These are phyloP conservation scores for Hemicordylus capensis DNA, from an alignment of 2,113 vertebrate genomes.

Conservation along the genomic window DNA sequence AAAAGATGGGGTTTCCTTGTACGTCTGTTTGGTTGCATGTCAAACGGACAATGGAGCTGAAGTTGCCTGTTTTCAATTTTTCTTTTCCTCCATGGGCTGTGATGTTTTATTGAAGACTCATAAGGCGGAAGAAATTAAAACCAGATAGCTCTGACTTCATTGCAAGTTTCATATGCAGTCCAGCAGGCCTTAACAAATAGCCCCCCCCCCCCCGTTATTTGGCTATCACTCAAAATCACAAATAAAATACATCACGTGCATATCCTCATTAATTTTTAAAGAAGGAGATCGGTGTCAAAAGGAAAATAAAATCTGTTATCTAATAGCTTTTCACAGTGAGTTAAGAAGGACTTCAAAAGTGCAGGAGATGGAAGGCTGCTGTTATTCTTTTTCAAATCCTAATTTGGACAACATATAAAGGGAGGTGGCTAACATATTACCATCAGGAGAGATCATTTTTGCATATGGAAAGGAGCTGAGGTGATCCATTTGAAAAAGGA, in stretches of 20 bases:
- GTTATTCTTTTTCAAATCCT: constrained; percentile 28
- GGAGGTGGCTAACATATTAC: constrained; percentile 14
- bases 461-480: background rate
- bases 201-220: constrained; percentile 61
- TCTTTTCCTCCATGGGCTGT: constrained; percentile 62
- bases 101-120: constrained; percentile 73
- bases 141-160: constrained; percentile 72
- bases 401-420: background rate
- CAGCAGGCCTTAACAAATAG: constrained; percentile 60
- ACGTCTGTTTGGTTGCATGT: constrained; percentile 63
- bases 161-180: constrained; percentile 73
- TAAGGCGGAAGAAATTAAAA: constrained; percentile 68
- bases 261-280: constrained; percentile 55
- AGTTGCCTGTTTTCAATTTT: constrained; percentile 79
- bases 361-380: constrained; percentile 1
- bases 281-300: constrained; percentile 53
- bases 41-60: constrained; percentile 70
- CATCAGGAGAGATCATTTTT: constrained; percentile 16
- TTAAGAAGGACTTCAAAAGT: constrained; percentile 29
- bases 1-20: constrained; percentile 63
- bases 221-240: constrained; percentile 61
- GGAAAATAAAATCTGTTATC: constrained; percentile 26
- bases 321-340: constrained; percentile 26
- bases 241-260: constrained; percentile 56
- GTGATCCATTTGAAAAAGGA: background rate